Evolutionary conservation across 1,140 invertebrate genomes (phyloP).

Genomic region (Hycleus phaleratus): DNA sequence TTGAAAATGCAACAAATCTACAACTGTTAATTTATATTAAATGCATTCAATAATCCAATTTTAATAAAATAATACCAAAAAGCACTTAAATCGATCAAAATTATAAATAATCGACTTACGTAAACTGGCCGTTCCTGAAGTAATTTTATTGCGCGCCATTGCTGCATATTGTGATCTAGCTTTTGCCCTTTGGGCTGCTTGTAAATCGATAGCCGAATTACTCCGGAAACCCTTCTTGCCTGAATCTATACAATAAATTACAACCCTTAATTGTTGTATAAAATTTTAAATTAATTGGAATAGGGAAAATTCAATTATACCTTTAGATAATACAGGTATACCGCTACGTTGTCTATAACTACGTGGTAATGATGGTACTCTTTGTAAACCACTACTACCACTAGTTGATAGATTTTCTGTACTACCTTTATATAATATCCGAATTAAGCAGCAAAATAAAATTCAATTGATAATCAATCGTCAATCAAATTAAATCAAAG

Average conservation of each 20-base stretch:
- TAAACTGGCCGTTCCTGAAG: slow-evolving; percentile 60
- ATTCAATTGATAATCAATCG: neutral
- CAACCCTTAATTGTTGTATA: too few relatives aligned
- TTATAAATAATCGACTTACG: slow-evolving; percentile 51
- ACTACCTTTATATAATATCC: slow-evolving; percentile 41
- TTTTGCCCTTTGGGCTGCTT: slow-evolving; percentile 77
- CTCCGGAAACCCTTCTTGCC: slow-evolving; percentile 56
- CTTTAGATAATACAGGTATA: slow-evolving; percentile 48
- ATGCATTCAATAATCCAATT: neutral
- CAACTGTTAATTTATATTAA: neutral
- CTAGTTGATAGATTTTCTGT: slow-evolving; percentile 49
- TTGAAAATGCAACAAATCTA: too few relatives aligned
- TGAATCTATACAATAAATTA: slow-evolving; percentile 22
- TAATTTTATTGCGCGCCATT: slow-evolving; percentile 63
- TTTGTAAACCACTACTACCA: slow-evolving; percentile 43
- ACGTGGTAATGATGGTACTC: slow-evolving; percentile 51
- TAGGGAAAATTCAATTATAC: slow-evolving; percentile 2
- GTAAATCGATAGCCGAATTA: slow-evolving; percentile 87
- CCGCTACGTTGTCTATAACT: slow-evolving; percentile 51
- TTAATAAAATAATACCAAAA: slow-evolving; percentile 1
- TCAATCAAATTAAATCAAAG: neutral
- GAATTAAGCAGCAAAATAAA: slow-evolving; percentile 19
- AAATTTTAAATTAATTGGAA: too few relatives aligned
- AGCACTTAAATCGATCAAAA: neutral
- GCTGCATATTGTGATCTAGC: slow-evolving; percentile 71